A percentile compares a stretch with the other conserved stretches of the same genome.
phyloP scores from a whole-genome alignment of 2,113 vertebrate species.

The Noctilio leporinus region DNA sequence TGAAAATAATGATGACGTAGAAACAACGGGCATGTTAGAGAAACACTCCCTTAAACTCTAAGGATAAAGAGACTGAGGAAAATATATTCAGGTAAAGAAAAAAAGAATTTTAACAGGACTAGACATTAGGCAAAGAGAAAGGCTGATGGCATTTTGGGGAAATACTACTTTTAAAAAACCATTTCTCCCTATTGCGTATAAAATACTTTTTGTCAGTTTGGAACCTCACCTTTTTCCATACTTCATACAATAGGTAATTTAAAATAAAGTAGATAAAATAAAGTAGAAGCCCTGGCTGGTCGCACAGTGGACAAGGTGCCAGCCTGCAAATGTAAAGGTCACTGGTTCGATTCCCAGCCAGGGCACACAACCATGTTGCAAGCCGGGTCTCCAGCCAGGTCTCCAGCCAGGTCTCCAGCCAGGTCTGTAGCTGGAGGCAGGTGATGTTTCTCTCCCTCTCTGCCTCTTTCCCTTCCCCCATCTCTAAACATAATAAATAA shows the following conservation, averaged over 20 bases:
- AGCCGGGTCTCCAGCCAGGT: too few species aligned
- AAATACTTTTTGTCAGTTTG: neutral
- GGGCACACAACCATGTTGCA: too few species aligned
- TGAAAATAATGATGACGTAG: neutral
- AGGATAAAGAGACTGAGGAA: neutral
- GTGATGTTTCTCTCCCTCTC: too few species aligned
- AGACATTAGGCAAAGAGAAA: slow-evolving; percentile 28
- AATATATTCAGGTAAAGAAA: neutral
- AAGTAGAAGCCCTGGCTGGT: too few species aligned
- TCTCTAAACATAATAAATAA: too few species aligned
- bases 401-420: too few species aligned
- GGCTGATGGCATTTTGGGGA: neutral
- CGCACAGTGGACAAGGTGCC: too few species aligned
- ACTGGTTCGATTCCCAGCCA: too few species aligned
- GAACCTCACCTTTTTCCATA: neutral
- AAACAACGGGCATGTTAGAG: neutral
- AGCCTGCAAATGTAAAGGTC: too few species aligned
- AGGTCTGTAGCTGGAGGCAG: too few species aligned
- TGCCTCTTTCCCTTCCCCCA: too few species aligned
- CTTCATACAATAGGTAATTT: neutral
- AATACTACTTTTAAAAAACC: neutral
- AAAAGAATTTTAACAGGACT: neutral
- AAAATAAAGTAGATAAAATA: neutral
- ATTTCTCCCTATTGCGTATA: neutral
- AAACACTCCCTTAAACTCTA: neutral